Percentiles rank a stretch among this genome's conserved stretches.
Conservation (phyloP, 92 coral and sea anemone genomes). For the Epizoanthus ramosus region DNA sequence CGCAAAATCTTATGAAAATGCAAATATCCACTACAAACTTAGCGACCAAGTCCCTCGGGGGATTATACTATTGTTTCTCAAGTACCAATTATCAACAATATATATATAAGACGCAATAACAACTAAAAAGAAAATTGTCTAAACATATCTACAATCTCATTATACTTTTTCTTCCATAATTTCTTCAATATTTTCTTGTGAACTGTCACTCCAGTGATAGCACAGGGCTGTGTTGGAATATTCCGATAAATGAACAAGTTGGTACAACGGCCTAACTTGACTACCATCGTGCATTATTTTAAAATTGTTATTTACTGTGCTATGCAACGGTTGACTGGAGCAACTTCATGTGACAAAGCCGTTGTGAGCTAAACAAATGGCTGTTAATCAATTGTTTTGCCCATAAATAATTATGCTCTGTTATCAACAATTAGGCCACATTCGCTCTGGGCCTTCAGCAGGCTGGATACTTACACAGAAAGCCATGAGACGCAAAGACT, state of each 20-base stretch:
- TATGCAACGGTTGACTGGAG: neutral
- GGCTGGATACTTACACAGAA: neutral
- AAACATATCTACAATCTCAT: neutral
- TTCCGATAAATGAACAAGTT: too few species aligned
- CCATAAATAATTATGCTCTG: conserved; percentile 1
- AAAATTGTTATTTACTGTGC: neutral
- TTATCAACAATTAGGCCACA: neutral
- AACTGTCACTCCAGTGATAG: too few species aligned
- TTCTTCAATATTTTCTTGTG: too few species aligned
- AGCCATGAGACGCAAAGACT: conserved; percentile 17
- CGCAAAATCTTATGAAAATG: conserved; percentile 6
- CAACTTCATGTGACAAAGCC: conserved; percentile 1
- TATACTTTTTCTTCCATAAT: neutral
- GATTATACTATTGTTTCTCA: neutral
- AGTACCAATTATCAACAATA: neutral
- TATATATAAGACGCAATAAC: neutral
- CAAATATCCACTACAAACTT: conserved; percentile 2
- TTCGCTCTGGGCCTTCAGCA: neutral
- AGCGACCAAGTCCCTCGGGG: conserved; percentile 8
- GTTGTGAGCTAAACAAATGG: conserved; percentile 10
- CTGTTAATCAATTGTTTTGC: conserved; percentile 28
- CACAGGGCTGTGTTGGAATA: too few species aligned
- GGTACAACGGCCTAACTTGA: too few species aligned
- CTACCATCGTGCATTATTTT: neutral
- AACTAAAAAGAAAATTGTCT: neutral